These are phyloP conservation scores for Spilosoma lubricipeda DNA, from an alignment of 2,888 invertebrate genomes.

Conservation along the genomic window DNA sequence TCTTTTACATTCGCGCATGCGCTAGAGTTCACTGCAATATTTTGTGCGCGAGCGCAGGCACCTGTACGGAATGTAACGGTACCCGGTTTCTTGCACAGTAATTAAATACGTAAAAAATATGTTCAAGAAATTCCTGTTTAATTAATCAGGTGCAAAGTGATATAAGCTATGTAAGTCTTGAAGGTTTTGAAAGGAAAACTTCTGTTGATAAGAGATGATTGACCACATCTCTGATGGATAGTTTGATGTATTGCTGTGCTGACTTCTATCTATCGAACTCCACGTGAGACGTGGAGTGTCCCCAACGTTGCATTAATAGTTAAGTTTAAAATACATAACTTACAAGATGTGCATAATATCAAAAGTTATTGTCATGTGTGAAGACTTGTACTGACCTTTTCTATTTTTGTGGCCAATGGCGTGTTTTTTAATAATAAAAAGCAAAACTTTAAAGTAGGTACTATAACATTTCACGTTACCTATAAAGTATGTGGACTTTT, in stretches of 20 bases:
- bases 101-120: conserved; percentile 47
- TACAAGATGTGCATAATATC: no score
- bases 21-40: conserved; percentile 25
- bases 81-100: conserved; percentile 47
- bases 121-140: conserved; percentile 49
- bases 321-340: neutral
- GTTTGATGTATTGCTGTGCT: neutral
- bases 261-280: neutral
- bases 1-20: conserved; percentile 38
- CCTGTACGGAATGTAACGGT: conserved; percentile 67
- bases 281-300: neutral
- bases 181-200: neutral
- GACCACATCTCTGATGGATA: neutral
- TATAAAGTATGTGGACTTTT: no score
- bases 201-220: neutral
- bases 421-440: no score
- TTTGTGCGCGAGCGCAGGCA: conserved; percentile 59
- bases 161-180: neutral
- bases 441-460: no score
- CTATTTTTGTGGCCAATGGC: no score
- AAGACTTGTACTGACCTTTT: no score
- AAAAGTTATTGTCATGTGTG: no score
- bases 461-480: no score
- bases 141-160: conserved; percentile 50
- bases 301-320: neutral